Base-by-base conservation (phyloP, 2,888 invertebrate genomes). In the Strigamia crassipes region DNA sequence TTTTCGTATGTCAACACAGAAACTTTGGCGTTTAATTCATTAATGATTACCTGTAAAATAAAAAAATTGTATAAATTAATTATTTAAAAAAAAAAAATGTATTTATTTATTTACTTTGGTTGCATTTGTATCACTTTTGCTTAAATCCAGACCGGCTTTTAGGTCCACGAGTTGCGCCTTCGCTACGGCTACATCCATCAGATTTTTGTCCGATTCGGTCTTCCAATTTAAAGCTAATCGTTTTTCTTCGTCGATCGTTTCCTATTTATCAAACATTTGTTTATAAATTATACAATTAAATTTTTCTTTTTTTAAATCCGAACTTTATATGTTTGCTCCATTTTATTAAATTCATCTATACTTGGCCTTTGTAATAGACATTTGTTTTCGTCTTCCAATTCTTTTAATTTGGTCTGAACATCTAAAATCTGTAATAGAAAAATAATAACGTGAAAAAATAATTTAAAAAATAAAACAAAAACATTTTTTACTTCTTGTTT, bases 161-260 rank as follows among this genome's bases (percentile, higher is more conserved):
- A 18, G 12, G 46, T 38, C 79, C 1, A 42, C 46, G 8, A 42
- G 21, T 27, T 79, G 41, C 3, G 79, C n/a, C 5, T 10, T 34
- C 6, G 46, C 79, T 18, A 13, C 0, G 12, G 79, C 79, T 27
- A 79, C 3, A 42, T 79, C 79, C 79, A 79, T 21, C 3, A 79
- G 15, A 18, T 4, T 42, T 79, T 79, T 79, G 27, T 79, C 79
- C 18, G 42, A 10, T 18, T 79, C 79, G 12, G 18, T 21, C 27
- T 79, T 46, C 13, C 1, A 41, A 18, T n/a, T 79, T 42, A 18
- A 12, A 12, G 78, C 31, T 38, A 34, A 34, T 78, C 18, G 23
- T 78, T 41, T 41, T 18, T 78, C 78, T 9, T 38, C 13, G 12
- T 78, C 78, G 1, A 66, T 66, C 10, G 12, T 23, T 23, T 10